Percentiles rank a stretch among this genome's conserved stretches.
Conservation (phyloP, 2,797 vertebrate genomes). For the Delichon dasypus region DNA sequence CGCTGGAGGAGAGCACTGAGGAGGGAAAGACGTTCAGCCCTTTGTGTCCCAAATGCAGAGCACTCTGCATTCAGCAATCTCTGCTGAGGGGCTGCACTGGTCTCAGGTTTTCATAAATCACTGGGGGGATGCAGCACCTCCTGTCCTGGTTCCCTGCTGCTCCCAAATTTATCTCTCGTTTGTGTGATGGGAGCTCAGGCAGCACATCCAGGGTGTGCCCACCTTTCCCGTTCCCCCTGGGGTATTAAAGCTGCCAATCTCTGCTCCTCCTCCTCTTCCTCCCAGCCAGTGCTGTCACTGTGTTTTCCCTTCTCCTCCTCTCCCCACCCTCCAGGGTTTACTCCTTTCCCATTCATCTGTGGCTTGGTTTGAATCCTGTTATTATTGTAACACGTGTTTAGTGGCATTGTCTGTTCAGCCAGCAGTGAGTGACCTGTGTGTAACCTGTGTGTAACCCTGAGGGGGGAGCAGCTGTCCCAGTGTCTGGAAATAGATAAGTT, state of each 20-base stretch:
- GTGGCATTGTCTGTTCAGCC: not conserved
- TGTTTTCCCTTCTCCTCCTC: not conserved
- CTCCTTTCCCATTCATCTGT: not conserved
- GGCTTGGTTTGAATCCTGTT: not conserved
- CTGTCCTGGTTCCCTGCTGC: not conserved
- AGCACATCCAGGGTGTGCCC: not conserved
- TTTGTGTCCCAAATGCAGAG: not conserved
- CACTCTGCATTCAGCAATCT: not conserved
- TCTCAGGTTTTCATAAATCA: not conserved
- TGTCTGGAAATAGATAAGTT: rapidly evolving
- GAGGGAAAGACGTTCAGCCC: not conserved
- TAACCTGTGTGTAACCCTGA: rapidly evolving
- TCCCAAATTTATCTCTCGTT: slow-evolving; percentile 1
- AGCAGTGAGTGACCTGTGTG: not conserved
- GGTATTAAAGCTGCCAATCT: not conserved
- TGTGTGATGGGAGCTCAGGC: not conserved
- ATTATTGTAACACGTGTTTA: not conserved
- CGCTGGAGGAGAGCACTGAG: not conserved
- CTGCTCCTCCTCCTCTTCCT: not conserved
- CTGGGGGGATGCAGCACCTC: not conserved
- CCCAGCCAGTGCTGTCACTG: not conserved
- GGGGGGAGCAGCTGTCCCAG: not conserved
- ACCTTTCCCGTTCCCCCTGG: not conserved
- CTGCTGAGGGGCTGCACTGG: not conserved
- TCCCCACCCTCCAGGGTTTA: not conserved